Evolutionary conservation across 2,113 vertebrate genomes (phyloP), one percentile per base, ranked within the genome.

Genomic region (Sula dactylatra): DNA sequence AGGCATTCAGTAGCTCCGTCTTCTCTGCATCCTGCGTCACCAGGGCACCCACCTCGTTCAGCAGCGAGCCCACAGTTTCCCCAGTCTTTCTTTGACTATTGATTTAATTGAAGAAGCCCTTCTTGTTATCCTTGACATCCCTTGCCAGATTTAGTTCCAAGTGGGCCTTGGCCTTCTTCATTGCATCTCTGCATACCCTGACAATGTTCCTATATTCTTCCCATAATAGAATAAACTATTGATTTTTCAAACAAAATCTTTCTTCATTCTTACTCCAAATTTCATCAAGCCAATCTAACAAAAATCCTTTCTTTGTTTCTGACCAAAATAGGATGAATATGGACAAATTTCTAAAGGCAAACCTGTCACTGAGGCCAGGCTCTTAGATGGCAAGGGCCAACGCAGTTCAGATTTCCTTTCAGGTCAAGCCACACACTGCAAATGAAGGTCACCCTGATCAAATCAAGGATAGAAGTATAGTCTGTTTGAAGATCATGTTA

Each of bases 231-330:
- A 80, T 55, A 89, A 85, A 82, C 47, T 54, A 80, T 17, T 4
- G n/a, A 93, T 93, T 67, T 94, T 85, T 58, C 91, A 79, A 82
- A 77, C 16, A 50, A 97, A 91, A 95, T 69, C 71, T 52, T 78
- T 54, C 65, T 85, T 82, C 42, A 36, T 69, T 73, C 79, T 86
- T 86, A 36, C 32, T 94, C 91, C 82, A 90, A 52, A 89, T 88
- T 90, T 56, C 66, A 79, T 85, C 74, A 64, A n/a, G 56, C 64
- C 55, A 34, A 54, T 62, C 82, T 52, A 58, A 52, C 58, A 81
- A 66, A 70, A 70, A 19, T 47, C 25, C 26, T 82, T 65, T 78
- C 45, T 81, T 86, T 92, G 21, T 71, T 81, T 64, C 18, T 72
- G 40, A 59, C 36, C 38, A 55, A 77, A 73, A 25, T 6, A 82